These are phyloP conservation scores for Malurus alboscapulatus DNA, from an alignment of 2,113 vertebrate species.

Conservation along the genomic window DNA sequence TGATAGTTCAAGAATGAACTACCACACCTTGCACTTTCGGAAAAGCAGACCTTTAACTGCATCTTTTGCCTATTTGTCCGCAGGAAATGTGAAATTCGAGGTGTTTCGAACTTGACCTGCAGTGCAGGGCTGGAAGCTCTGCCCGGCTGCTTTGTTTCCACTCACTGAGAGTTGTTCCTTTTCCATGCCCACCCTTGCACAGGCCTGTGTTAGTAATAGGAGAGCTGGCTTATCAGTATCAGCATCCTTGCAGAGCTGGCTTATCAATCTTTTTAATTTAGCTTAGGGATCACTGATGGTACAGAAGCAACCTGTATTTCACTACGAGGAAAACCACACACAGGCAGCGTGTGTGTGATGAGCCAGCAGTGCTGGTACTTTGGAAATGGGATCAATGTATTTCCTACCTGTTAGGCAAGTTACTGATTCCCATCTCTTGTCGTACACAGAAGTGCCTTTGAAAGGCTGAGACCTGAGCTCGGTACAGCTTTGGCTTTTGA, in stretches of 20 bases:
- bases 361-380: not conserved
- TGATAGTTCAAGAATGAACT: not conserved
- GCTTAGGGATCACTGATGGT: not conserved
- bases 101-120: not conserved
- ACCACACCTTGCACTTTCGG: not conserved
- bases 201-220: not conserved
- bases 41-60: not conserved
- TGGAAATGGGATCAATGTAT: not conserved
- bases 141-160: not conserved
- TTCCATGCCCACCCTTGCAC: not conserved
- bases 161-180: not conserved
- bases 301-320: not conserved
- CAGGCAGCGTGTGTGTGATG: not conserved
- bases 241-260: not conserved
- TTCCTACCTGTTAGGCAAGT: not conserved
- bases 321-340: not conserved
- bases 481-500: not conserved
- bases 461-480: not conserved
- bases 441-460: not conserved
- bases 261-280: not conserved
- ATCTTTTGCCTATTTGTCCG: not conserved
- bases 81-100: not conserved
- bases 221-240: fast-evolving
- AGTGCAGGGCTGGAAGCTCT: not conserved
- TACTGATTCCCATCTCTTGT: not conserved